phyloP scores from a whole-genome alignment of 1,140 invertebrate species.

The Lutraria rhynchaena region DNA sequence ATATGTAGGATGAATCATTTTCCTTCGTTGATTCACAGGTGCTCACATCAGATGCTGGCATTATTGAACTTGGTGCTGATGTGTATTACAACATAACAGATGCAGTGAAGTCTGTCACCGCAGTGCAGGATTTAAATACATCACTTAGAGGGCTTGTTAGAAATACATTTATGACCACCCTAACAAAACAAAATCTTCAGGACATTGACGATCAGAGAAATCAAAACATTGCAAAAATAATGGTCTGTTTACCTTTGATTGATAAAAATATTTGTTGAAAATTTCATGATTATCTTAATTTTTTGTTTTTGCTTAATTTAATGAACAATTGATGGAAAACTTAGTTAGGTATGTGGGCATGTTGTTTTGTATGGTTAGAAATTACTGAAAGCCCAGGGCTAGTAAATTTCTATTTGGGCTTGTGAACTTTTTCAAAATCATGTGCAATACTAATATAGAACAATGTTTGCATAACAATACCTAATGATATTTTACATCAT shows the following conservation, averaged over 20 bases:
- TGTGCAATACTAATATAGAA: no score
- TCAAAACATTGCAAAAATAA: constrained; percentile 19
- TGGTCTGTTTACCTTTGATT: neutral
- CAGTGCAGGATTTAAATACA: constrained; percentile 76
- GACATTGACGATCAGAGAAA: constrained; percentile 72
- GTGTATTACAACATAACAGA: constrained; percentile 72
- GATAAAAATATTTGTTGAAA: neutral
- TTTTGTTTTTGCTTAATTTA: no score
- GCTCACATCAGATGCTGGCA: constrained; percentile 74
- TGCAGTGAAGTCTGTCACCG: constrained; percentile 72
- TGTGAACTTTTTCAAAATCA: no score
- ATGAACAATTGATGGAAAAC: no score
- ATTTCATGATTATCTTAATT: no score
- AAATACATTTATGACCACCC: constrained; percentile 70
- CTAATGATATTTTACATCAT: no score
- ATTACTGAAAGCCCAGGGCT: no score
- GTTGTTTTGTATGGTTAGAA: no score
- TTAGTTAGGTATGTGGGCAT: no score
- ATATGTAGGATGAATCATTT: no score
- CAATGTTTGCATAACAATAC: no score
- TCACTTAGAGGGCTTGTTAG: constrained; percentile 73
- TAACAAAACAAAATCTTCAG: constrained; percentile 64
- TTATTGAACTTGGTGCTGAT: constrained; percentile 78
- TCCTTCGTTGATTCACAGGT: constrained; percentile 66
- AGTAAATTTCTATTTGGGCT: no score